Base-by-base conservation (phyloP, 1,140 invertebrate species). In the Heliconius eleuchia region DNA sequence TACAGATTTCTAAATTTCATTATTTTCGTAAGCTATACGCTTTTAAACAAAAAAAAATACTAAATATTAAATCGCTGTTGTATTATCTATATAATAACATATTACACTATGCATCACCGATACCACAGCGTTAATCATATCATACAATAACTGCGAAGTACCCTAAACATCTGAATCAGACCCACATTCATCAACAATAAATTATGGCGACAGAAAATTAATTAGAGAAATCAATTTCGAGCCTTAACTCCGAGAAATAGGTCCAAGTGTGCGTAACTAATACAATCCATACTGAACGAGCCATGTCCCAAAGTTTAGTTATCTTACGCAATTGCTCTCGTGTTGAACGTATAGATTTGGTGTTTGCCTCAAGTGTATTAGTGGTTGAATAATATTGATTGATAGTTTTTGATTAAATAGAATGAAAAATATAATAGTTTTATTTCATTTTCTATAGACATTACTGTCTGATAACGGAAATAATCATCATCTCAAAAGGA, bases 301-400 rank as follows among this genome's bases (percentile, higher is more conserved):
- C 82, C 39, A 78, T 77, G 79, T 76, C 66, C 82, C 50, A 46
- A 76, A 80, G 75, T 83, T 80, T 74, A 73, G 79, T 78, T 84
- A 81, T 84, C 83, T 81, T 78, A 82, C 75, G 79, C 77, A 77
- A 84, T 82, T 77, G 79, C 81, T 84, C 79, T 83, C 77, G 79
- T 84, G 81, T 79, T 82, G n/a, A 72, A 71, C 73, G 60, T 72
- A 78, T 80, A 77, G 76, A 72, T 73, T 75, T 74, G 81, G 60
- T 74, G 77, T 82, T 80, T 74, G 73, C n/a, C 23, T 23, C 57
- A 80, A n/a, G 9, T 16, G 34, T 3, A 11, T 2, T 60, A 9
- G 23, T 66, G 30, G 50, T 4, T 19, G 42, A 52, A 52, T 52
- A 18, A 52, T 52, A 2, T 52, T 18, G 18, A 52, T 52, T 18